Evolutionary conservation across 2,113 vertebrate genomes (phyloP), one percentile per base, ranked within the genome.

Genomic region (Anolis carolinensis): DNA sequence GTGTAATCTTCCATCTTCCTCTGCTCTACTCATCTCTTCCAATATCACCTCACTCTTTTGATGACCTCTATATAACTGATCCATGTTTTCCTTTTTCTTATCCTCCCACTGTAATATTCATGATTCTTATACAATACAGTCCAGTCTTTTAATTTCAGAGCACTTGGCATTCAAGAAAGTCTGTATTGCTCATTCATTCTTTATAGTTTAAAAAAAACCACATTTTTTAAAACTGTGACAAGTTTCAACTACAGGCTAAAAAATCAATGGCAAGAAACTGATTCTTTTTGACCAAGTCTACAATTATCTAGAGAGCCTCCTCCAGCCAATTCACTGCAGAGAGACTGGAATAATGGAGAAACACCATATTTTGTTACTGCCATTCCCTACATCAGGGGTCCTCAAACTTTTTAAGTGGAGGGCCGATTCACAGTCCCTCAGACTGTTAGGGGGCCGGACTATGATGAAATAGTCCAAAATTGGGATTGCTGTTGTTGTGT

Each of bases 301-400:
- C 34, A 72, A 13, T 59, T 48, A 70, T 59, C 67, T 32, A 80
- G 23, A 65, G 32, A 21, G 25, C 5, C 21, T 59, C 18, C 36
- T 86, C 70, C 74, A 32, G 18, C 11, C 48, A 81, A 32, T 74
- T 67, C 79, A 86, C 85, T 81, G 27, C 70, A 86, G 55, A 74
- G 85, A 59, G 68, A 86, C 16, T 73, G 68, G 71, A 86, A n/a
- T 32, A 73, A 55, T 23, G 48, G 30, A 27, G 25, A 73, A 21
- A 23, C 52, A 72, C 4, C 21, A 63, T 20, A 9, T 14, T 48
- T 72, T 65, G 30, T 73, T 70, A 30, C 55, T 30, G 5, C 62
- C 65, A 86, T 48, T 65, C 52, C 48, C 20, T 72, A n/a, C n/a
- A n/a, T n/a, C n/a, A n/a, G n/a, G n/a, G n/a, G n/a, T n/a, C n/a